These are phyloP conservation scores for Pristionchus fissidentatus DNA, from an alignment of 2,888 invertebrate genomes.

Conservation along the genomic window DNA sequence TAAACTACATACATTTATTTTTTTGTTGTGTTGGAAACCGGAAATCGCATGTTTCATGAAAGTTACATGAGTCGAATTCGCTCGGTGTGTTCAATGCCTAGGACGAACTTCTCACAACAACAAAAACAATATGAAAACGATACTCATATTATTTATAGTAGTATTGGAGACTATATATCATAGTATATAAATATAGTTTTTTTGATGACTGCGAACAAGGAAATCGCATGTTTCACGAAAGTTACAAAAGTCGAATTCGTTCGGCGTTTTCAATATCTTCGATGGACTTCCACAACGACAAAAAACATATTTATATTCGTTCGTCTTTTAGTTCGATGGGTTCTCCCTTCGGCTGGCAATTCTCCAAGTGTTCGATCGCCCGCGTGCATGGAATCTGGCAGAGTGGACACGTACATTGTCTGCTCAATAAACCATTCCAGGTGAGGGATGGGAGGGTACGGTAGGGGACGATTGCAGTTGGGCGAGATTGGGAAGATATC, in stretches of 20 bases:
- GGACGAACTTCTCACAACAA: no score
- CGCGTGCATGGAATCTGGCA: constrained; percentile 88
- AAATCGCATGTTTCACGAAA: no score
- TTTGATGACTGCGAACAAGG: no score
- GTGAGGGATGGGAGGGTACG: constrained; percentile 73
- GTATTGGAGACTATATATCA: no score
- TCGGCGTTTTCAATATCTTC: neutral
- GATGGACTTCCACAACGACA: neutral
- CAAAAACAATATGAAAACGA: no score
- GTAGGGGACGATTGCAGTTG: neutral
- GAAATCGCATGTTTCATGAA: no score
- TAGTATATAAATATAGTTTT: no score
- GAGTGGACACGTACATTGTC: constrained; percentile 90
- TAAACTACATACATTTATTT: neutral
- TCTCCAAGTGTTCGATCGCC: constrained; percentile 91
- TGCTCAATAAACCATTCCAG: constrained; percentile 94
- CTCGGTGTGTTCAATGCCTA: no score
- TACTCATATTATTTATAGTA: no score
- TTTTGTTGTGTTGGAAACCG: no score
- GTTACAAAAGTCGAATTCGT: neutral
- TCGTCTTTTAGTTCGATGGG: constrained; percentile 80
- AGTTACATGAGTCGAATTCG: no score
- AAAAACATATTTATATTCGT: neutral
- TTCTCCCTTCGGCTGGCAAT: constrained; percentile 85
- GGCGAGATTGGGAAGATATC: neutral